A percentile compares a stretch with the other conserved stretches of the same genome.
Conservation (phyloP, 2,888 invertebrate genomes). For the Idaea biselata region DNA sequence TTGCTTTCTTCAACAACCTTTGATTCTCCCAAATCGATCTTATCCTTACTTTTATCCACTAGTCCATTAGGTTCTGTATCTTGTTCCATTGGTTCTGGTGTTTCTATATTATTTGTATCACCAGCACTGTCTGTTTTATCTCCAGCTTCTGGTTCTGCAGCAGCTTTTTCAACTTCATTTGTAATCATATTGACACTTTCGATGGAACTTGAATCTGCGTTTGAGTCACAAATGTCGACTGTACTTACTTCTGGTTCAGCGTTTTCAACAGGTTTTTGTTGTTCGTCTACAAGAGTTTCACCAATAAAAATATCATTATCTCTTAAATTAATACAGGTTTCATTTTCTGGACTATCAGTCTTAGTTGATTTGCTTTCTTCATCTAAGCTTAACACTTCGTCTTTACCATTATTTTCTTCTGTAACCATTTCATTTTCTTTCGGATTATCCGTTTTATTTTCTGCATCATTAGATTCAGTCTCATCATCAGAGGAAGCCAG, state of each 20-base stretch:
- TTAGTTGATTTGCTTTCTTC: conserved; percentile 6
- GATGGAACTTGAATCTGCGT: conserved; percentile 18
- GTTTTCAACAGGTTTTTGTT: conserved; percentile 15
- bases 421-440: conserved; percentile 3
- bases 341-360: conserved; percentile 10
- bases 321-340: conserved; percentile 39
- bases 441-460: background rate
- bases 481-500: conserved; percentile 60
- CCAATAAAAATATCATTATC: conserved; percentile 47
- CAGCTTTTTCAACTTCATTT: background rate
- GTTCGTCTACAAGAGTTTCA: conserved; percentile 37
- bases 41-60: background rate
- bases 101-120: background rate
- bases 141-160: background rate
- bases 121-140: background rate
- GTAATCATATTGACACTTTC: conserved; percentile 14
- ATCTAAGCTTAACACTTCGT: background rate
- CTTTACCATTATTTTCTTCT: background rate
- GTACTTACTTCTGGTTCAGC: conserved; percentile 8
- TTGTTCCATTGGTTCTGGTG: background rate
- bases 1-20: background rate
- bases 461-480: conserved; percentile 8
- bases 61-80: background rate
- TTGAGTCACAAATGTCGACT: conserved; percentile 7
- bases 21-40: background rate